Percentiles rank a stretch among this genome's conserved stretches.
phyloP scores from a whole-genome alignment of 2,113 vertebrate genomes.

The Bos indicus region DNA sequence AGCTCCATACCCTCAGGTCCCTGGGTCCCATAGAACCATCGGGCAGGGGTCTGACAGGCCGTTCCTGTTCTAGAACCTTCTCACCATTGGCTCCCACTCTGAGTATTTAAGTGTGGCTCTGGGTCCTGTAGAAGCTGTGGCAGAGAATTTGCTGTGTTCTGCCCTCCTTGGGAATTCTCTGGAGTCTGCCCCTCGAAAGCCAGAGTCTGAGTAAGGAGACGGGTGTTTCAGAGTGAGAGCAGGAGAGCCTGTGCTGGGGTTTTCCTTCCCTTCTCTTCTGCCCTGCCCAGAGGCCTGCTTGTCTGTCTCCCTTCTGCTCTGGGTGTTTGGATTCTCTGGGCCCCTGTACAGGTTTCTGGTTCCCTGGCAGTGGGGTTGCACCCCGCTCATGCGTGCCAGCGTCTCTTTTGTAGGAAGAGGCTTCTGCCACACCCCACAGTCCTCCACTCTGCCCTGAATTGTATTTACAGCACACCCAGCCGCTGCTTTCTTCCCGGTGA shows the following conservation, averaged over 20 bases:
- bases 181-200: background rate
- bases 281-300: background rate
- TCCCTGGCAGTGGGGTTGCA: background rate
- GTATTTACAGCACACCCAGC: background rate
- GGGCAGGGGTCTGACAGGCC: background rate
- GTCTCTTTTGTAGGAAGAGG: background rate
- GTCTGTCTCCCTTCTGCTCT: background rate
- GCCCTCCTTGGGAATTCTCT: background rate
- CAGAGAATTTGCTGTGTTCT: background rate
- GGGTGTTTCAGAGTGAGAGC: accelerated
- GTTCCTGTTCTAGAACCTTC: background rate
- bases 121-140: background rate
- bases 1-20: background rate
- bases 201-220: background rate
- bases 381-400: accelerated
- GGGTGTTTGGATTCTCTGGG: background rate
- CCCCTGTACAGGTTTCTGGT: background rate
- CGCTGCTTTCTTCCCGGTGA: background rate
- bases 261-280: background rate
- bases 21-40: accelerated
- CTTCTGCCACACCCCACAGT: background rate
- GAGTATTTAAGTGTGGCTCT: background rate
- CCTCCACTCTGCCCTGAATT: background rate
- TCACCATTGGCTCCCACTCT: accelerated
- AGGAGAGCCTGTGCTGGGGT: background rate